Evolutionary conservation across 2,113 vertebrate genomes (phyloP).

Genomic region (Epinephelus cyanopodus): DNA sequence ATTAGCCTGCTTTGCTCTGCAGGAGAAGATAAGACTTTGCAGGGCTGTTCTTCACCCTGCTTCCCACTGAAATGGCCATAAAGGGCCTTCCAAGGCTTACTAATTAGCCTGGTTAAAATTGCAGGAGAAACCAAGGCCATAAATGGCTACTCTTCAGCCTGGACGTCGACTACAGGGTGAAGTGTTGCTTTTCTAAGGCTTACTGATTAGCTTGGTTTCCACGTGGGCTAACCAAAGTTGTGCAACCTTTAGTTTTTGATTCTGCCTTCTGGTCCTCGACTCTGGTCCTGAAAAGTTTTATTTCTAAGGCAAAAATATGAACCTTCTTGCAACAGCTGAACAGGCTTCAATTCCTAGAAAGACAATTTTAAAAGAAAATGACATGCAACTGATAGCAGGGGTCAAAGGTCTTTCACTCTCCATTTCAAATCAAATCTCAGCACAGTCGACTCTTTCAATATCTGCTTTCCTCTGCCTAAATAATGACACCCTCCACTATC

Average conservation of each 20-base stretch:
- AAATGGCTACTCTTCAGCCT: slow-evolving; percentile 40
- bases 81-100: slow-evolving; percentile 18
- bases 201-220: slow-evolving; percentile 37
- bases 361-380: not conserved
- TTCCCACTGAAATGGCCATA: slow-evolving; percentile 18
- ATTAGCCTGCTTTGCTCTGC: slow-evolving; percentile 2
- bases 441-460: not conserved
- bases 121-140: slow-evolving; percentile 29
- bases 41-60: slow-evolving; percentile 15
- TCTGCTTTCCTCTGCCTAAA: not conserved
- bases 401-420: not conserved
- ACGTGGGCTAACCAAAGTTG: not conserved
- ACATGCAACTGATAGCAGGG: not conserved
- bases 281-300: too few relatives aligned
- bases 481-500: not conserved
- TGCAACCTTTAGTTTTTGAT: not conserved
- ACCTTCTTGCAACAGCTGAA: not conserved
- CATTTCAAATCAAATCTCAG: not conserved
- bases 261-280: not conserved
- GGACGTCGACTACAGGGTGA: not conserved
- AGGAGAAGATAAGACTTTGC: slow-evolving; percentile 3
- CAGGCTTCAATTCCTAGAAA: not conserved
- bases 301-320: too few relatives aligned
- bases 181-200: slow-evolving; percentile 17
- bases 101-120: slow-evolving; percentile 41